Percentiles rank a stretch among this genome's conserved stretches.
phyloP scores from a whole-genome alignment of 2,888 invertebrate species.

The Nesidiocoris tenuis region DNA sequence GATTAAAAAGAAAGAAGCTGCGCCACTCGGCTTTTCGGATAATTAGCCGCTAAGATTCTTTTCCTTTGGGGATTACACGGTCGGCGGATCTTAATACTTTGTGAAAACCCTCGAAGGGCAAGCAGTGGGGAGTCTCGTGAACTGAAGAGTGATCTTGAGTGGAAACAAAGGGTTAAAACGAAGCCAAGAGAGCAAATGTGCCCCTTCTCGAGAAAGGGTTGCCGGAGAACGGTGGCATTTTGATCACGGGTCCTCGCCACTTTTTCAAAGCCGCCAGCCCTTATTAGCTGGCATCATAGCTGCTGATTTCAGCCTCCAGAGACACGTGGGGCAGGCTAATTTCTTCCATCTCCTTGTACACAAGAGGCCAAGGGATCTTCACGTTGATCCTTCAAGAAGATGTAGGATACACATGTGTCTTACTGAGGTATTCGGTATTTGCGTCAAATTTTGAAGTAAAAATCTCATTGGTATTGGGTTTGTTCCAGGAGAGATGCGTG shows the following conservation, averaged over 20 bases:
- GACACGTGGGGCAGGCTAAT: too few relatives aligned
- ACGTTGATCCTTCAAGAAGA: too few relatives aligned
- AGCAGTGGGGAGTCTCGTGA: not conserved
- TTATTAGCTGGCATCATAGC: not conserved
- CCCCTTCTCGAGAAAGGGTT: not conserved
- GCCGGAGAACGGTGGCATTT: not conserved
- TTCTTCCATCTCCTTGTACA: too few relatives aligned
- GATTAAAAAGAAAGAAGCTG: not conserved
- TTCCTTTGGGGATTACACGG: slow-evolving; percentile 38
- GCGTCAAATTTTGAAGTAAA: too few relatives aligned
- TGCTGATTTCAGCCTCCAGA: not conserved
- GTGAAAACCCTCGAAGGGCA: slow-evolving; percentile 6
- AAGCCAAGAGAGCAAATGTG: slow-evolving; percentile 10
- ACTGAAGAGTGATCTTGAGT: slow-evolving; percentile 1
- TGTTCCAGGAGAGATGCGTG: too few relatives aligned
- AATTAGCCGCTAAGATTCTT: slow-evolving; percentile 37
- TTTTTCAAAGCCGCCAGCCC: not conserved
- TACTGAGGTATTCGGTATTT: too few relatives aligned
- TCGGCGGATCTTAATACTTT: slow-evolving; percentile 26
- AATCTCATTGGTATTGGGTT: too few relatives aligned
- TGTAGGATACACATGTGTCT: too few relatives aligned
- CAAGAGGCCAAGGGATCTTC: too few relatives aligned
- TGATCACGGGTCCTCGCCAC: not conserved
- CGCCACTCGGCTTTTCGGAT: slow-evolving; percentile 35
- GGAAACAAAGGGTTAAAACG: slow-evolving; percentile 28